These are phyloP conservation scores for Chloropsis hardwickii DNA, from an alignment of 2,113 vertebrate species.

Conservation along the genomic window DNA sequence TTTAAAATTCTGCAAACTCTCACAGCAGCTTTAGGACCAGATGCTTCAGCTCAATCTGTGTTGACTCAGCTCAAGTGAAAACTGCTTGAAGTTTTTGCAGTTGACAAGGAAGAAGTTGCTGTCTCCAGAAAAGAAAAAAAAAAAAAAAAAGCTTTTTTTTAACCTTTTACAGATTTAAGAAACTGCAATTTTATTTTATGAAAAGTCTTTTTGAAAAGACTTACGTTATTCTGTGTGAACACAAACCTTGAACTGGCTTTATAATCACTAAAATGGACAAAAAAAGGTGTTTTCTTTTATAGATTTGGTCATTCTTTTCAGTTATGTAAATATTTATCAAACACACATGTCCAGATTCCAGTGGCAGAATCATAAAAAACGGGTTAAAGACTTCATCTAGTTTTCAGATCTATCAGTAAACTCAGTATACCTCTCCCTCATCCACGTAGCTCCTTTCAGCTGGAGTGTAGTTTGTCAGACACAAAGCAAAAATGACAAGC, in stretches of 20 bases:
- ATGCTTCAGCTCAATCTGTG: slow-evolving; percentile 58
- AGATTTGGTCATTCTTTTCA: background rate
- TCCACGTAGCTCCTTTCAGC: background rate
- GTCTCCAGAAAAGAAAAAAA: background rate
- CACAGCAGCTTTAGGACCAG: slow-evolving; percentile 53
- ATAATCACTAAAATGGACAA: background rate
- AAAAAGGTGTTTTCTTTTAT: background rate
- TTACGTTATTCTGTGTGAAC: background rate
- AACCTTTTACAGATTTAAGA: background rate
- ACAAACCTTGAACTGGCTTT: background rate
- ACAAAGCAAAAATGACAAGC: background rate
- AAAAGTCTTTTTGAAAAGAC: background rate
- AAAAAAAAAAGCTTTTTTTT: background rate
- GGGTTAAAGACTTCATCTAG: background rate
- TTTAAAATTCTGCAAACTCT: slow-evolving; percentile 55
- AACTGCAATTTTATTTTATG: background rate
- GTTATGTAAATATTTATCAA: background rate
- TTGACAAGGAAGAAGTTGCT: slow-evolving; percentile 30
- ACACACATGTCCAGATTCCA: background rate
- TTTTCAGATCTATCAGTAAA: background rate
- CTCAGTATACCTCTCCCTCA: background rate
- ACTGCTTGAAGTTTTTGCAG: slow-evolving; percentile 39
- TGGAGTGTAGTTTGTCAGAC: background rate
- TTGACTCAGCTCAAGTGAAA: slow-evolving; percentile 63
- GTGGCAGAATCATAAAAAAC: background rate